Evolutionary conservation across 2,888 invertebrate species (phyloP).

Genomic region (Blera fallax): DNA sequence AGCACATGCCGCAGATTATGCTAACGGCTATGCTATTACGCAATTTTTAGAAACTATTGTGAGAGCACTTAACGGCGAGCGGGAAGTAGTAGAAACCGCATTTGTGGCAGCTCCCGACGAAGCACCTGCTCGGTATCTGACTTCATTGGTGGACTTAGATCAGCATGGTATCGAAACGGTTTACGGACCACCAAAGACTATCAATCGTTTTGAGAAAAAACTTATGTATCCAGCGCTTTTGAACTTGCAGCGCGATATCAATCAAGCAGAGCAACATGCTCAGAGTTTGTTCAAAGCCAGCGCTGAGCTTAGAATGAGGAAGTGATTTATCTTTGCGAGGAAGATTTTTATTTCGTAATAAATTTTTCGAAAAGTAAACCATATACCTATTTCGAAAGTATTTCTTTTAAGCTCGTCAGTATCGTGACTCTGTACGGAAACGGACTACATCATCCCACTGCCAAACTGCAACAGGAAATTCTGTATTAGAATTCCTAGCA

Average conservation of each 20-base stretch:
- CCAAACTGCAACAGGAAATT: too few species aligned
- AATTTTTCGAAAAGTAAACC: not conserved
- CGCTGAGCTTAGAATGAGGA: constrained; percentile 30
- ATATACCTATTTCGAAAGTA: not conserved
- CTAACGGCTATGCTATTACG: constrained; percentile 57
- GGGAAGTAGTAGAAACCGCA: constrained; percentile 67
- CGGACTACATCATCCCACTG: too few species aligned
- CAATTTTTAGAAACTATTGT: constrained; percentile 69
- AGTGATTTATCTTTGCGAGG: not conserved
- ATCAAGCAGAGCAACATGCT: constrained; percentile 61
- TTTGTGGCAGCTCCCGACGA: constrained; percentile 69
- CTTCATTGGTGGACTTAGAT: constrained; percentile 68
- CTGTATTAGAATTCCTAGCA: too few species aligned
- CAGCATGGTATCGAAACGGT: constrained; percentile 67
- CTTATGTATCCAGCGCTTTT: constrained; percentile 59
- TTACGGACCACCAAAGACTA: constrained; percentile 64
- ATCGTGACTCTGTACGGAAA: too few species aligned
- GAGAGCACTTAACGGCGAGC: constrained; percentile 64
- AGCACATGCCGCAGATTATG: constrained; percentile 29
- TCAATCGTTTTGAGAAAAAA: constrained; percentile 69
- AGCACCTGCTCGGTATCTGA: constrained; percentile 66
- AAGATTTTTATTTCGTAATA: not conserved
- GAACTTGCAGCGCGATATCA: constrained; percentile 70
- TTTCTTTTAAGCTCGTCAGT: too few species aligned
- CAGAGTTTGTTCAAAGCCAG: constrained; percentile 25